phyloP scores from a whole-genome alignment of 2,113 vertebrate species.

The Fulmarus glacialis region DNA sequence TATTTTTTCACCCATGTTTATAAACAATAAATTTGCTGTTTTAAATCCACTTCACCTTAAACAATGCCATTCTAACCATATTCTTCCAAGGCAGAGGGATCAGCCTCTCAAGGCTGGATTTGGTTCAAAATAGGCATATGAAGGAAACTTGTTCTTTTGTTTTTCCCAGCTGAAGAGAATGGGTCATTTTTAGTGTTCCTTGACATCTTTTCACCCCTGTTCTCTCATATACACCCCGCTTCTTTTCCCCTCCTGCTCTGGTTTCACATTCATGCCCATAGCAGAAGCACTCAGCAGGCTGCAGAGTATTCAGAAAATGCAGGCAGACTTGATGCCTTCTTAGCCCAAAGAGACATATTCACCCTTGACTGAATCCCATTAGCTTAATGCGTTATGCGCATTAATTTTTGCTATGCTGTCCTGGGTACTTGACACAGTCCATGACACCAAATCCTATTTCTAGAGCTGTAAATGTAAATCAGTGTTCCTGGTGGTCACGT shows the following conservation, averaged over 20 bases:
- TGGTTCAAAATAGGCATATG: not conserved
- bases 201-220: not conserved
- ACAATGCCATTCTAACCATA: not conserved
- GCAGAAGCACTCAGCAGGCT: not conserved
- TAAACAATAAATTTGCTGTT: not conserved
- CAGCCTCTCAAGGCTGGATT: not conserved
- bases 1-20: not conserved
- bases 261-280: not conserved
- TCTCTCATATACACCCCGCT: not conserved
- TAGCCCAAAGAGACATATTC: not conserved
- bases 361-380: slow-evolving; percentile 17
- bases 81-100: accelerated
- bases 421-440: not conserved
- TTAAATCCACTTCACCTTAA: not conserved
- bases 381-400: not conserved
- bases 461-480: not conserved
- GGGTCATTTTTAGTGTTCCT: not conserved
- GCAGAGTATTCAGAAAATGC: not conserved
- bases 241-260: not conserved
- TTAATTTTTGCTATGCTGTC: not conserved
- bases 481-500: not conserved
- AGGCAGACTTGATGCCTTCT: slow-evolving; percentile 12
- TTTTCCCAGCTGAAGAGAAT: not conserved
- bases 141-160: not conserved
- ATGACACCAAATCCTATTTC: not conserved